These are phyloP conservation scores for Acleris laterana DNA, from an alignment of 2,888 invertebrate genomes.

Conservation along the genomic window DNA sequence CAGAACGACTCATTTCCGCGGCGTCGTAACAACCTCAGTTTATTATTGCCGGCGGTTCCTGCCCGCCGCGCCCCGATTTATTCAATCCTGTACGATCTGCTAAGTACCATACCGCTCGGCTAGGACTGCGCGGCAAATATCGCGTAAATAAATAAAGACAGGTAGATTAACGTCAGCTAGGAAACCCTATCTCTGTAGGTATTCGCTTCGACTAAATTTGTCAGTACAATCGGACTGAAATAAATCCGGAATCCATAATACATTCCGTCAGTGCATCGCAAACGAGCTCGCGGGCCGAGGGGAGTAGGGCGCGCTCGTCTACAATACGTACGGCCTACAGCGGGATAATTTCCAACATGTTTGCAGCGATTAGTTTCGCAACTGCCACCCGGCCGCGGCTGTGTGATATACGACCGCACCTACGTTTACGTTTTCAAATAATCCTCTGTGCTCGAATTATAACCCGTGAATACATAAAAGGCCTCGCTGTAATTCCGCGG, in stretches of 20 bases:
- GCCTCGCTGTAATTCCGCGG: constrained; percentile 66
- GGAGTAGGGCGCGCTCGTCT: constrained; percentile 23
- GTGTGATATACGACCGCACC: constrained; percentile 71
- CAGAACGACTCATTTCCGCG: constrained; percentile 59
- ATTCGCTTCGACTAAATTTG: constrained; percentile 42
- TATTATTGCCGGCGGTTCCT: constrained; percentile 55
- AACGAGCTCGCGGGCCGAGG: constrained; percentile 51
- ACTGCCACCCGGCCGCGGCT: constrained; percentile 63
- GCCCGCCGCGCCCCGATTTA: constrained; percentile 44
- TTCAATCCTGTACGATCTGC: constrained; percentile 46
- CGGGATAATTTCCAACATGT: constrained; percentile 69
- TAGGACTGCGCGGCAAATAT: constrained; percentile 7
- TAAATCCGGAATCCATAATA: constrained; percentile 58
- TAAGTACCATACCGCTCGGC: constrained; percentile 11
- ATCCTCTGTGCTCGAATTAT: constrained; percentile 72
- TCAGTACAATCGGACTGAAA: constrained; percentile 46
- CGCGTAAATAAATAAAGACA: constrained; percentile 24
- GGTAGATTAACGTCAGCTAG: constrained; percentile 17
- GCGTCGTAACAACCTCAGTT: constrained; percentile 56
- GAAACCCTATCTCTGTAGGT: constrained; percentile 25
- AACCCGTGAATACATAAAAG: constrained; percentile 77
- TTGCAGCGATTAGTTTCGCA: constrained; percentile 73
- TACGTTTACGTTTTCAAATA: constrained; percentile 75
- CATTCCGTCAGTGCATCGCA: constrained; percentile 72
- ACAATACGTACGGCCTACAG: constrained; percentile 47